phyloP scores from a whole-genome alignment of 2,113 vertebrate genomes.

The Pachypanchax playfairii region DNA sequence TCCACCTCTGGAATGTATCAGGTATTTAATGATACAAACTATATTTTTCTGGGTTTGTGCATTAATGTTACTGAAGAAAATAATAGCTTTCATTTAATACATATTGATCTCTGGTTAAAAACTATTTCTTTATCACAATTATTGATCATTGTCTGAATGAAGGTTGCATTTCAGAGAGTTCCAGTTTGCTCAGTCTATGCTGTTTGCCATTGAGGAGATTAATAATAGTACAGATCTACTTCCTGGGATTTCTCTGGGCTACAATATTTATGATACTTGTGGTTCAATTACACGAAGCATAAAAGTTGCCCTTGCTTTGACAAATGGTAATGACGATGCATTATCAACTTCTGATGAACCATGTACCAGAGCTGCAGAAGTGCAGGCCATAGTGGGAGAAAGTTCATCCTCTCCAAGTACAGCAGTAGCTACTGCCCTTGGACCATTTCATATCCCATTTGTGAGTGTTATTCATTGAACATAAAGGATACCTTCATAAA shows the following conservation, averaged over 20 bases:
- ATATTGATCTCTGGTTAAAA: no score
- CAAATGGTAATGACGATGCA: constrained; percentile 57
- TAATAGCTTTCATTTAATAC: not conserved
- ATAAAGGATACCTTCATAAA: not conserved
- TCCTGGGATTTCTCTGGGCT: constrained; percentile 74
- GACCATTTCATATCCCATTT: constrained; percentile 73
- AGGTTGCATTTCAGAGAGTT: constrained; percentile 74
- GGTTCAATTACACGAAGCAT: constrained; percentile 58
- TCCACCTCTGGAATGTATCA: constrained; percentile 59
- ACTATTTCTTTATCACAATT: constrained; percentile 13
- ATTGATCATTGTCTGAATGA: not conserved
- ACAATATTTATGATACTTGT: constrained; percentile 77
- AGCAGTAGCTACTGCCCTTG: constrained; percentile 66
- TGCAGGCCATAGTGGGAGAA: constrained; percentile 76
- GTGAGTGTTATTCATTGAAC: constrained; percentile 49
- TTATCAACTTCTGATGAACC: not conserved
- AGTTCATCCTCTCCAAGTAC: constrained; percentile 70
- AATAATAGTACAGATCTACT: constrained; percentile 76
- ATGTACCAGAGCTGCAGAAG: constrained; percentile 60
- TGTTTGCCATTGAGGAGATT: constrained; percentile 78
- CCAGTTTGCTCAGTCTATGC: constrained; percentile 75
- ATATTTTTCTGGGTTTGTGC: not conserved
- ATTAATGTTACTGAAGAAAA: not conserved
- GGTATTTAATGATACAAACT: not conserved
- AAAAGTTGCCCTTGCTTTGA: constrained; percentile 64